Evolutionary conservation across 2,888 invertebrate species (phyloP).

Genomic region (Zeuzera pyrina): DNA sequence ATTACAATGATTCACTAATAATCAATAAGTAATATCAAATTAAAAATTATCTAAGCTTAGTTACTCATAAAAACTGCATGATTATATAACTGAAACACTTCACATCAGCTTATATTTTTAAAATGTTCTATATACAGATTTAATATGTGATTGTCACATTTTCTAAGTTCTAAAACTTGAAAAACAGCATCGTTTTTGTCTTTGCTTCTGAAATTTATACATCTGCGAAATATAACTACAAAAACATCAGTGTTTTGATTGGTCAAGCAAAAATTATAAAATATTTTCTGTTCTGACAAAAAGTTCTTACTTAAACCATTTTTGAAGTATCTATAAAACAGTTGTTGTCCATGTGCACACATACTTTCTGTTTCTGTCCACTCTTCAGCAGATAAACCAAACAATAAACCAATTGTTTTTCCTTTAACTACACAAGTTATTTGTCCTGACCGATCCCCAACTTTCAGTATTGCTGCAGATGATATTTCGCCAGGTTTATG

Average conservation of each 20-base stretch:
- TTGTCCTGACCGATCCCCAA: slow-evolving; percentile 50
- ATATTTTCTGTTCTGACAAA: slow-evolving; percentile 48
- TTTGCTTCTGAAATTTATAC: slow-evolving; percentile 43
- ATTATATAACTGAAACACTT: no score
- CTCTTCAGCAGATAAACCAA: slow-evolving; percentile 40
- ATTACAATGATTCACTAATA: no score
- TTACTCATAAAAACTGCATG: no score
- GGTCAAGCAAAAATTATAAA: slow-evolving; percentile 56
- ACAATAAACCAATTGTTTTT: slow-evolving; percentile 37
- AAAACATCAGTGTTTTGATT: slow-evolving; percentile 44
- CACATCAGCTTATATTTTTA: slow-evolving; percentile 8
- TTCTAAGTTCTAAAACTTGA: slow-evolving; percentile 40
- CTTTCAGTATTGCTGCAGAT: slow-evolving; percentile 46
- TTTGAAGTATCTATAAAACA: slow-evolving; percentile 62
- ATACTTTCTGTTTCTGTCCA: slow-evolving; percentile 53
- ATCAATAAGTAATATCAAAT: no score
- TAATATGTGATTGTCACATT: slow-evolving; percentile 36
- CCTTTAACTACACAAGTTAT: slow-evolving; percentile 50
- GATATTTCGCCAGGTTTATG: slow-evolving; percentile 24
- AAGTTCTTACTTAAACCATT: slow-evolving; percentile 44
- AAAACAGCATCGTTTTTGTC: slow-evolving; percentile 47
- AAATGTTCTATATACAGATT: slow-evolving; percentile 40
- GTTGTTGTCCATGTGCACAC: slow-evolving; percentile 37
- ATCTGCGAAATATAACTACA: slow-evolving; percentile 39
- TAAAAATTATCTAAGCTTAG: no score